Evolutionary conservation across 2,797 vertebrate genomes (phyloP).

Genomic region (Lutra lutra): DNA sequence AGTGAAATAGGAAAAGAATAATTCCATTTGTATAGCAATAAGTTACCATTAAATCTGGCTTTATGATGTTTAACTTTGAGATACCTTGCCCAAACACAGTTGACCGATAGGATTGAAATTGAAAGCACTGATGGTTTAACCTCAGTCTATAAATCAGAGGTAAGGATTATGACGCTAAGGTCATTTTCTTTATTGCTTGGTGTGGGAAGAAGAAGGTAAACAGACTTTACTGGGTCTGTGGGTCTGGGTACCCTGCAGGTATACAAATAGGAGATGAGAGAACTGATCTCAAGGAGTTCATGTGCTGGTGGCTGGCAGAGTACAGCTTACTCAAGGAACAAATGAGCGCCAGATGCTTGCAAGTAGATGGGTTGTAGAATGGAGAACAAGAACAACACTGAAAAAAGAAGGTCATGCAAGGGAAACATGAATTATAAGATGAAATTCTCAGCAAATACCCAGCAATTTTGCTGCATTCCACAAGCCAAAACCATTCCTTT

Average conservation of each 20-base stretch:
- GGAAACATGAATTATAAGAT: background rate
- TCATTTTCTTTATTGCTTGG: slow-evolving; percentile 61
- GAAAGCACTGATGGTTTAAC: slow-evolving; percentile 45
- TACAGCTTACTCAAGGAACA: background rate
- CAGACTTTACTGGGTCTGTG: background rate
- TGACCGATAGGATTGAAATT: slow-evolving; percentile 64
- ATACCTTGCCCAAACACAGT: slow-evolving; percentile 54
- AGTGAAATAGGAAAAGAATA: slow-evolving; percentile 62
- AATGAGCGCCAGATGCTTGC: background rate
- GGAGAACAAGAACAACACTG: background rate
- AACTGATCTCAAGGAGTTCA: background rate
- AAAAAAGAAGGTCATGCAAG: background rate
- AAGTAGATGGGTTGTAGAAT: background rate
- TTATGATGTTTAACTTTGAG: slow-evolving; percentile 74
- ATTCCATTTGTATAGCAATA: slow-evolving; percentile 56
- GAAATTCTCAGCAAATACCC: background rate
- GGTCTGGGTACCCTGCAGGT: background rate
- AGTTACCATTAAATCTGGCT: slow-evolving; percentile 61
- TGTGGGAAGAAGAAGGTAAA: slow-evolving; percentile 44
- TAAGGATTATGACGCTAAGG: slow-evolving; percentile 27
- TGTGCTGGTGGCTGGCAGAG: background rate
- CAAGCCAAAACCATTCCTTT: background rate
- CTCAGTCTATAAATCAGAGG: background rate
- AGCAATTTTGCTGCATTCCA: background rate
- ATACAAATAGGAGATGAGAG: background rate